Evolutionary conservation across 1,140 invertebrate genomes (phyloP).

Genomic region (Neodiprion lecontei): DNA sequence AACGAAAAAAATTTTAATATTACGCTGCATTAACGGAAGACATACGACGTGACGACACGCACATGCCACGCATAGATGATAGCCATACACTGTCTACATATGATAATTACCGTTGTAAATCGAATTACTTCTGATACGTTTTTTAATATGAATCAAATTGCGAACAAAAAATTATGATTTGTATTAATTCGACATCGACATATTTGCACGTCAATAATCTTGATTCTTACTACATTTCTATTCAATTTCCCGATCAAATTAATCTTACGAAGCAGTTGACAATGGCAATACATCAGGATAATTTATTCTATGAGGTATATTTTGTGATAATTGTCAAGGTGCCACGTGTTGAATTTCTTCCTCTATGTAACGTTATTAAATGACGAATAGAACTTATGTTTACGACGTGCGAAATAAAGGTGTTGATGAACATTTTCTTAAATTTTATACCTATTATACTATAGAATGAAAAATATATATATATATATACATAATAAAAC

Average conservation of each 20-base stretch:
- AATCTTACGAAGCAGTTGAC: no score
- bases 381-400: not conserved
- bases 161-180: no score
- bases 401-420: not conserved
- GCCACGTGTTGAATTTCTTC: not conserved
- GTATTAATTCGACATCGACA: no score
- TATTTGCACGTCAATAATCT: no score
- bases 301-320: not conserved
- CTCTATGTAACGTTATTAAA: not conserved
- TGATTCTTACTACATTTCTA: no score
- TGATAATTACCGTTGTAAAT: constrained; percentile 44
- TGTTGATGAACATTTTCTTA: not conserved
- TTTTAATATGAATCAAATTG: no score
- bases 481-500: not conserved
- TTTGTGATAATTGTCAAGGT: not conserved
- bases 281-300: not conserved
- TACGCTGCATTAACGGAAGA: constrained; percentile 14
- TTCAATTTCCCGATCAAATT: no score
- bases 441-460: not conserved
- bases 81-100: constrained; percentile 46
- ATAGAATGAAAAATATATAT: no score
- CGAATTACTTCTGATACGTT: no score
- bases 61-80: constrained; percentile 44
- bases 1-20: constrained; percentile 21
- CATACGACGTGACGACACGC: constrained; percentile 33